phyloP scores from a whole-genome alignment of 2,113 vertebrate genomes.

The Addax nasomaculatus region DNA sequence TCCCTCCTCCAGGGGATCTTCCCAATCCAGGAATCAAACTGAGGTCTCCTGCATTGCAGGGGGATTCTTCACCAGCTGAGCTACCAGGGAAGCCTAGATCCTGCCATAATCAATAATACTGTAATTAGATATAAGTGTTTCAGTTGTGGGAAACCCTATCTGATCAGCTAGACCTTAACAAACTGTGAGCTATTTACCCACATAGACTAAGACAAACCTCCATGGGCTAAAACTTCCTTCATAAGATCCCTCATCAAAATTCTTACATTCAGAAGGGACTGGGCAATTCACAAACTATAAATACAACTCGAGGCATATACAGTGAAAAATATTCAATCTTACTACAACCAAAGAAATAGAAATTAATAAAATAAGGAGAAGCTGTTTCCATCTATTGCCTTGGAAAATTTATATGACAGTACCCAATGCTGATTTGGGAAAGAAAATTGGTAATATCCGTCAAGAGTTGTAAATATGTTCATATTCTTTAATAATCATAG shows the following conservation, averaged over 20 bases:
- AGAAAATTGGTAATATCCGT: background rate
- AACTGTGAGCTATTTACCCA: background rate
- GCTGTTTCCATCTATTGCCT: background rate
- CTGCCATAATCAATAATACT: background rate
- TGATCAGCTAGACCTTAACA: background rate
- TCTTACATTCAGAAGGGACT: background rate
- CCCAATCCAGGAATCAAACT: background rate
- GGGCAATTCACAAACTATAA: background rate
- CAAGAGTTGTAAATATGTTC: background rate
- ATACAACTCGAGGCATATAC: background rate
- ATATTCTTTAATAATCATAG: background rate
- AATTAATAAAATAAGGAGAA: background rate
- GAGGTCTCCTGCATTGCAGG: background rate
- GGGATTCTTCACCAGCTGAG: background rate
- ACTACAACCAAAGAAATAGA: background rate
- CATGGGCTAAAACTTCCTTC: background rate
- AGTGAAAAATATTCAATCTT: background rate
- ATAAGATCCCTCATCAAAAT: background rate
- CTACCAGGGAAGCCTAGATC: background rate
- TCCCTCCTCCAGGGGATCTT: background rate
- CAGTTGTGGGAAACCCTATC: background rate
- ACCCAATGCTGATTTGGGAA: background rate
- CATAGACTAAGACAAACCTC: background rate
- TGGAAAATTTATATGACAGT: background rate
- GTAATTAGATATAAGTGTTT: background rate